Conservation (phyloP, 2,113 vertebrate genomes). For the Sturnira hondurensis region DNA sequence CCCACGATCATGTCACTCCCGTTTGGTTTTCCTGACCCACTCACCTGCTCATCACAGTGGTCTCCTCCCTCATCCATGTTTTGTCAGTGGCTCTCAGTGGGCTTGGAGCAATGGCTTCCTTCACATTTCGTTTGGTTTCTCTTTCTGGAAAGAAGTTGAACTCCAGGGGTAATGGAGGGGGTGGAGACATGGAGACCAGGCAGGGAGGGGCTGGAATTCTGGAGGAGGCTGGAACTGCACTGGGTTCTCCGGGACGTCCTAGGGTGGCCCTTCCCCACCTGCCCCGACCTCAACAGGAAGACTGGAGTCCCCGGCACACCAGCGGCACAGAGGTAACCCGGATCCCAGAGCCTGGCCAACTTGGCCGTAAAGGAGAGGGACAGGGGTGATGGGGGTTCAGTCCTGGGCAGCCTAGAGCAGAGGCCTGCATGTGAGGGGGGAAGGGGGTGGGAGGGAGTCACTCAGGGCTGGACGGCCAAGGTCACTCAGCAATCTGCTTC, state of each 20-base stretch:
- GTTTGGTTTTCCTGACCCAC: background rate
- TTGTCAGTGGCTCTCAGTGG: background rate
- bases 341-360: rapidly evolving
- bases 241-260: rapidly evolving
- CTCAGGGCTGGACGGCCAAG: rapidly evolving
- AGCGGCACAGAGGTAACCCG: background rate
- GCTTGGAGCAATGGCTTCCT: background rate
- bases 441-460: background rate
- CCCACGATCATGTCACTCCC: rapidly evolving
- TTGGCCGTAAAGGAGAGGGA: background rate
- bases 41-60: rapidly evolving
- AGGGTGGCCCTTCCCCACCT: background rate
- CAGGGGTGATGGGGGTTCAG: background rate
- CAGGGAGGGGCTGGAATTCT: background rate
- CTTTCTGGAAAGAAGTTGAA: background rate
- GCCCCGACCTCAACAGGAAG: background rate
- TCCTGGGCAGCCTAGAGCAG: background rate
- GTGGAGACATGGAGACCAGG: background rate
- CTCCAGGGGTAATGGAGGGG: no score
- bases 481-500: background rate
- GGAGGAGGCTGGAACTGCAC: background rate
- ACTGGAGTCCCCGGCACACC: background rate
- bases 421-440: rapidly evolving
- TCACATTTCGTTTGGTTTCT: background rate
- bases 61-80: background rate